Evolutionary conservation across 2,888 invertebrate species (phyloP).

Genomic region (Pyrrhosoma nymphula): DNA sequence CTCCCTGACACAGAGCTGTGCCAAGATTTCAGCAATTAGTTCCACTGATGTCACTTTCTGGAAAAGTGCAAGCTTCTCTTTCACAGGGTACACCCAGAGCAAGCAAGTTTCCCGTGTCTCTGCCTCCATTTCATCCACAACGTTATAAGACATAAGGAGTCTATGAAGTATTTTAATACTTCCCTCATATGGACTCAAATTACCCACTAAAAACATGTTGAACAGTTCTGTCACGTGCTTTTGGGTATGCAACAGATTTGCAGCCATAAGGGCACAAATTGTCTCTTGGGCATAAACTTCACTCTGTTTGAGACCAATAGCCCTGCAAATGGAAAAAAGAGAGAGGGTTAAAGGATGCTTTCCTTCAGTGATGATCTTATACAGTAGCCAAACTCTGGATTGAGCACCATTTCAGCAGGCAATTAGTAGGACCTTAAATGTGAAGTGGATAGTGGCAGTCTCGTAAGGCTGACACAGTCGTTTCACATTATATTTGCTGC

Average conservation of each 20-base stretch:
- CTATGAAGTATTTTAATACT: slow-evolving; percentile 77
- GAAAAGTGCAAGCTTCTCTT: not conserved
- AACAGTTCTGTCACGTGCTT: slow-evolving; percentile 76
- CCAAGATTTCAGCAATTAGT: not conserved
- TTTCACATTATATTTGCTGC: too few relatives aligned
- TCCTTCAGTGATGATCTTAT: too few relatives aligned
- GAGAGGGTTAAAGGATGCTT: too few relatives aligned
- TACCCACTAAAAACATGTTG: slow-evolving; percentile 77
- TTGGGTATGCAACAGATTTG: slow-evolving; percentile 73
- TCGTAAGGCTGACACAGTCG: too few relatives aligned
- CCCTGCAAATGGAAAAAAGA: slow-evolving; percentile 75
- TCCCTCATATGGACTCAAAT: slow-evolving; percentile 76
- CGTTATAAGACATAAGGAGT: slow-evolving; percentile 74
- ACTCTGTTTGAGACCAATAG: slow-evolving; percentile 78
- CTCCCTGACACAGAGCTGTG: not conserved
- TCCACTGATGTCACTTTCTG: not conserved
- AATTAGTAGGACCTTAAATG: too few relatives aligned
- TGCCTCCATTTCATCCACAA: not conserved
- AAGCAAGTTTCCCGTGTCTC: not conserved
- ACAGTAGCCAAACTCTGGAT: too few relatives aligned
- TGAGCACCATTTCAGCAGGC: too few relatives aligned
- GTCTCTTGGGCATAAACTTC: slow-evolving; percentile 77
- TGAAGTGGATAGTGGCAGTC: too few relatives aligned
- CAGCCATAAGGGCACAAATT: slow-evolving; percentile 76
- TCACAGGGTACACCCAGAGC: not conserved